Percentiles rank a stretch among this genome's conserved stretches.
phyloP scores from a whole-genome alignment of 2,888 invertebrate species.

The Lasioglossum marginatum region DNA sequence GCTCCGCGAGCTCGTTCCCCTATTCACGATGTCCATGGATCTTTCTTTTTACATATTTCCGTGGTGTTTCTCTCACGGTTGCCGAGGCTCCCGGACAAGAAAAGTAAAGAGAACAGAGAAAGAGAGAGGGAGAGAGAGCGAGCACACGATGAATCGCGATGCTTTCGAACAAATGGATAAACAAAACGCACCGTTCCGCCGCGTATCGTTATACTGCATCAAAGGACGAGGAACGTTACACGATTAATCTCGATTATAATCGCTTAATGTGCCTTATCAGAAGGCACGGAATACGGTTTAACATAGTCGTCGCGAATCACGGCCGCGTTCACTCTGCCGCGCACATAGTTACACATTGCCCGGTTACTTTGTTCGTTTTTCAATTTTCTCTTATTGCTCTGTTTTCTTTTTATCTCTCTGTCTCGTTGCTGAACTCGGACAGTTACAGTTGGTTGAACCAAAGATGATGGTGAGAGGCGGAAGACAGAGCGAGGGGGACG shows the following conservation, averaged over 20 bases:
- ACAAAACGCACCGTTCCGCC: slow-evolving; percentile 19
- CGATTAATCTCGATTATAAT: slow-evolving; percentile 54
- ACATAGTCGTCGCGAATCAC: slow-evolving; percentile 52
- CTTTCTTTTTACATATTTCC: slow-evolving; percentile 29
- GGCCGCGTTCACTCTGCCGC: slow-evolving; percentile 11
- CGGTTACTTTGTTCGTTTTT: not conserved
- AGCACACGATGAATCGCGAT: slow-evolving; percentile 22
- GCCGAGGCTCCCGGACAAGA: slow-evolving; percentile 9
- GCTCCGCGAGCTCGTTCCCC: not conserved
- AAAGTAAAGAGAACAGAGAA: not conserved
- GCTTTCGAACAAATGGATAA: slow-evolving; percentile 15
- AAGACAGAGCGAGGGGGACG: slow-evolving; percentile 16
- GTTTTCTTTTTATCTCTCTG: not conserved
- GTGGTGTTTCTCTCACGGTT: slow-evolving; percentile 16
- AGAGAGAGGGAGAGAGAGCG: not conserved
- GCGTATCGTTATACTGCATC: slow-evolving; percentile 41
- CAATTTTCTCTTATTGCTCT: slow-evolving; percentile 21
- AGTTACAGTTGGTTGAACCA: slow-evolving; percentile 39
- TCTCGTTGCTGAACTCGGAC: not conserved
- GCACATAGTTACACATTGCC: slow-evolving; percentile 27
- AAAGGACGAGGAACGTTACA: slow-evolving; percentile 20
- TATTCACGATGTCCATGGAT: not conserved
- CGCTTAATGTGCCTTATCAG: slow-evolving; percentile 46
- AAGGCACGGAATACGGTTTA: slow-evolving; percentile 14
- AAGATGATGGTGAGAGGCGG: not conserved